phyloP scores from a whole-genome alignment of 2,113 vertebrate genomes.

The Ammodytes dubius region DNA sequence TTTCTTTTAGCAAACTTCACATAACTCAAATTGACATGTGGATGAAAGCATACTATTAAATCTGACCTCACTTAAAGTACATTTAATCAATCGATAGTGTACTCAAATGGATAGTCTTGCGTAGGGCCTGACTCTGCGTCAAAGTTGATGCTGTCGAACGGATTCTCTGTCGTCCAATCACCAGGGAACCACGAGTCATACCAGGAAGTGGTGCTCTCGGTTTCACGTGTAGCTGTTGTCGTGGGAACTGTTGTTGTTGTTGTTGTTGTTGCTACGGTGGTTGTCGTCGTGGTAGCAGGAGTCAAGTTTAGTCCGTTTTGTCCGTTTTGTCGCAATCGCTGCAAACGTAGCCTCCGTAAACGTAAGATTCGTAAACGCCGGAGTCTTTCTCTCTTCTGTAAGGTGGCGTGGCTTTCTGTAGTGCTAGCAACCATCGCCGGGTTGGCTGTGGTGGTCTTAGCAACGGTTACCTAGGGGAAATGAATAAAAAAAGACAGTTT shows the following conservation, averaged over 20 bases:
- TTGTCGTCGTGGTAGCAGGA: neutral
- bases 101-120: slow-evolving; percentile 81
- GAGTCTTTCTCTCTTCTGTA: slow-evolving; percentile 54
- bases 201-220: slow-evolving; percentile 77
- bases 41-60: neutral
- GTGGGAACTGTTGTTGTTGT: slow-evolving; percentile 49
- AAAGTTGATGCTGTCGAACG: slow-evolving; percentile 67
- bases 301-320: slow-evolving; percentile 34
- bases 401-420: neutral
- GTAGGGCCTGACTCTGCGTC: slow-evolving; percentile 69
- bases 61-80: neutral
- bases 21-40: too few relatives aligned
- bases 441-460: slow-evolving; percentile 10
- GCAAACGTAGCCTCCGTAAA: slow-evolving; percentile 61
- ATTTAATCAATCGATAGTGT: slow-evolving; percentile 75
- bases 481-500: too few relatives aligned
- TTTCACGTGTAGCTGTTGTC: slow-evolving; percentile 38
- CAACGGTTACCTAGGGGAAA: slow-evolving; percentile 40
- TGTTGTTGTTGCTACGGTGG: slow-evolving; percentile 32
- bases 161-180: slow-evolving; percentile 68
- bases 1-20: too few relatives aligned
- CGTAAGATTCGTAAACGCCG: slow-evolving; percentile 70
- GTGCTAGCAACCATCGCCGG: neutral
- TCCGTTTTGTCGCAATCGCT: slow-evolving; percentile 42
- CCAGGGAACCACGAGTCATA: slow-evolving; percentile 80